Base-by-base conservation (phyloP, 1,140 invertebrate species). In the Mercenaria mercenaria region DNA sequence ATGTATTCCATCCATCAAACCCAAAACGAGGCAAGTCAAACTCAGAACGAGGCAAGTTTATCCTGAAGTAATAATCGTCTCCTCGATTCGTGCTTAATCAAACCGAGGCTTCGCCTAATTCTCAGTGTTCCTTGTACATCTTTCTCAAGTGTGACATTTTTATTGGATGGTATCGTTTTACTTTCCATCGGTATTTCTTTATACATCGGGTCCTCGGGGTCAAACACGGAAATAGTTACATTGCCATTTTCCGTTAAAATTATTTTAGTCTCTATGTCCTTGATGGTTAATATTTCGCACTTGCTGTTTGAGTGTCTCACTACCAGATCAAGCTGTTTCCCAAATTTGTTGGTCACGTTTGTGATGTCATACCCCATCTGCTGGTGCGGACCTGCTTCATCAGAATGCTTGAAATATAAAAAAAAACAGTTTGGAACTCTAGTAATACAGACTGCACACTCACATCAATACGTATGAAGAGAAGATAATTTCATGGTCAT, bases 311-410 rank as follows among this genome's bases (percentile, higher is more conserved):
- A n/a, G 15, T 72, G 67, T 23, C 67, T 37, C 11, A 72, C 67
- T n/a, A 72, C 67, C 26, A 72, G 34, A 26, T 72, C 67, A 1
- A 72, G 34, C 23, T 15, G 67, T 23, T 72, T 72, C 39, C 67
- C 67, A n/a, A 72, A 72, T n/a, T 72, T 72, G 67, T 72, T 72
- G 2, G 67, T 72, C 34, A 72, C 67, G 29, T 41, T 37, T 20
- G 67, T 72, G 11, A 72, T 72, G 18, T 72, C 34, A n/a, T 23
- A 29, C 23, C 34, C 18, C 67, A 72, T 39, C 34, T 13, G 10
- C 39, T 29, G 59, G 20, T 23, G 52, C 20, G 52, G 32, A 13
- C 20, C 67, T 39, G 3, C 10, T 20, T 72, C 67, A 23, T 72
- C 34, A 6, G 34, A 37, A 72, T 6, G 2, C 67, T 72, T 39